Percentiles rank a stretch among this genome's conserved stretches.
Conservation (phyloP, 2,113 vertebrate genomes). For the Dipodomys merriami region DNA sequence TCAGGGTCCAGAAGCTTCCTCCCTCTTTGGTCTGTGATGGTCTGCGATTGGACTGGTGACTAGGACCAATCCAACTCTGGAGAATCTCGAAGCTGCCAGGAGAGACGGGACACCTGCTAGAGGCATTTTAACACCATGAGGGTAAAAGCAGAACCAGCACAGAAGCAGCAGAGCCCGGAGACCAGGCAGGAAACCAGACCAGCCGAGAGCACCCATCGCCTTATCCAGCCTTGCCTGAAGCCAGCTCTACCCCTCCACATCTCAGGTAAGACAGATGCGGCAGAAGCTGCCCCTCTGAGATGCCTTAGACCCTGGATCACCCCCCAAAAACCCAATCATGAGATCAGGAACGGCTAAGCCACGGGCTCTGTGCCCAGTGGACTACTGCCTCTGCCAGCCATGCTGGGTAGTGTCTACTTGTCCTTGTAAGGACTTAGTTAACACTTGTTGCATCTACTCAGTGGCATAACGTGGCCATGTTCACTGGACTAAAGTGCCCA, state of each 20-base stretch:
- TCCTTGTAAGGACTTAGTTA: not conserved
- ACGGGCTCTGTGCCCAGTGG: not conserved
- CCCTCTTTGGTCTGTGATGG: not conserved
- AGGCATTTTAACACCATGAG: too few species aligned
- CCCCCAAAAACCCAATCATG: rapidly evolving
- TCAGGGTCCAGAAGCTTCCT: not conserved
- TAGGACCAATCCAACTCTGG: not conserved
- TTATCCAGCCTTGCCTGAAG: not conserved
- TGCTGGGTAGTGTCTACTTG: rapidly evolving
- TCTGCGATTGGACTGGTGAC: not conserved
- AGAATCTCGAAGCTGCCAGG: not conserved
- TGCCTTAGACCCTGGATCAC: too few species aligned
- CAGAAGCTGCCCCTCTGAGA: not conserved
- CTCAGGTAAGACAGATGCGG: not conserved
- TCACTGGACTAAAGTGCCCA: constrained; percentile 24
- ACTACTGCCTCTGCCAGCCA: rapidly evolving
- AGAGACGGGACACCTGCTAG: too few species aligned
- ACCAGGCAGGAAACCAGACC: not conserved
- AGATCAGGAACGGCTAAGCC: not conserved
- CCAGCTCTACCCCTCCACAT: not conserved
- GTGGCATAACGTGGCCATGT: not conserved
- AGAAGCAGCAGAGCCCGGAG: too few species aligned
- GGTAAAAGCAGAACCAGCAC: not conserved
- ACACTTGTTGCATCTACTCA: too few species aligned
- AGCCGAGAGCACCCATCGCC: rapidly evolving